Conservation (phyloP, 2,888 invertebrate species). For the Empis livida region DNA sequence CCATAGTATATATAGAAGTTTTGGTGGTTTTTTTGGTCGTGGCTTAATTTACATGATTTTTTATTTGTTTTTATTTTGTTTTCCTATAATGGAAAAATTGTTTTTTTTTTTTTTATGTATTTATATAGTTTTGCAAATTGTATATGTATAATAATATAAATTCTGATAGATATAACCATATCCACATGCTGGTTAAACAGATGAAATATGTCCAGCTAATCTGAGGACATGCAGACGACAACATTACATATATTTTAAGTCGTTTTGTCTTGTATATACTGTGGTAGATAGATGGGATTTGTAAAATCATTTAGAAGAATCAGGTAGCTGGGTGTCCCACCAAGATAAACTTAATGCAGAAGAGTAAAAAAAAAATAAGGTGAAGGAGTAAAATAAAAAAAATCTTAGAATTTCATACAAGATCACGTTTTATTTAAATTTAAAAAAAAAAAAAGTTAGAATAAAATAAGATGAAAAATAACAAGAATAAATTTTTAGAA, state of each 20-base stretch:
- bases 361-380: neutral
- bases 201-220: neutral
- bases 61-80: too few relatives aligned
- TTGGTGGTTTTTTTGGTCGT: neutral
- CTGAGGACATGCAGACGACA: neutral
- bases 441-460: neutral
- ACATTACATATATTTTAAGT: neutral
- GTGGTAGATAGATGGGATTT: too few relatives aligned
- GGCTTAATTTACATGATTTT: slow-evolving; percentile 1
- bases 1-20: too few relatives aligned
- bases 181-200: too few relatives aligned
- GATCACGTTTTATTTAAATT: neutral
- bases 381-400: neutral
- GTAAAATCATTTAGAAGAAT: neutral
- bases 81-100: neutral
- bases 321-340: neutral
- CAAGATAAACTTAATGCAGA: neutral
- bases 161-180: too few relatives aligned
- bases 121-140: too few relatives aligned
- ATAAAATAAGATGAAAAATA: neutral
- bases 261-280: too few relatives aligned
- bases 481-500: neutral
- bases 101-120: neutral
- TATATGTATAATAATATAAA: too few relatives aligned
- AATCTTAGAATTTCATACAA: neutral